These are phyloP conservation scores for Drosophila greeni DNA, from an alignment of 2,888 invertebrate species.

Conservation along the genomic window DNA sequence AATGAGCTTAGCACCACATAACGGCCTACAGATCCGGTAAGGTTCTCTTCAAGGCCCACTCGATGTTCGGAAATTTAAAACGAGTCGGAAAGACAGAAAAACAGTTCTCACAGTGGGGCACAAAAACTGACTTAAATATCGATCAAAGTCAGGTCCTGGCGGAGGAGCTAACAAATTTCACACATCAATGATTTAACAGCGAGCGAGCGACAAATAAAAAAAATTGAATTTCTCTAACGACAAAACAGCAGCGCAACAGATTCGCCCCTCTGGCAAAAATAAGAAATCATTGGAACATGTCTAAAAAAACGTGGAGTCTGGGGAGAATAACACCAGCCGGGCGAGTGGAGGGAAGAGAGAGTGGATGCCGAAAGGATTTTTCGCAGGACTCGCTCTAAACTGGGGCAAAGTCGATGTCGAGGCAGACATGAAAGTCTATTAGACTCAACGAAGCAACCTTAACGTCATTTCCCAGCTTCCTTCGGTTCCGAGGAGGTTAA, in stretches of 20 bases:
- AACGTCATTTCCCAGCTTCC: constrained; percentile 67
- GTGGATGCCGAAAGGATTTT: constrained; percentile 63
- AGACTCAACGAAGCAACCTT: constrained; percentile 74
- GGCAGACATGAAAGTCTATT: constrained; percentile 72
- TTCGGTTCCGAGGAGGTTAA: constrained; percentile 60
- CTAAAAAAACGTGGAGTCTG: constrained; percentile 35
- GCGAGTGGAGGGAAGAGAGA: constrained; percentile 25
- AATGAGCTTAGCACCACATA: constrained; percentile 16
- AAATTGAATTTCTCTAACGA: constrained; percentile 59
- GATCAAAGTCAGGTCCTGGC: constrained; percentile 44
- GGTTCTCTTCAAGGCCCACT: constrained; percentile 46
- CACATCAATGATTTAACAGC: constrained; percentile 69
- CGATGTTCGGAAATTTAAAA: constrained; percentile 28
- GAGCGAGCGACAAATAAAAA: constrained; percentile 41
- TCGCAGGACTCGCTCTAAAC: constrained; percentile 52
- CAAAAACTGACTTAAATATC: constrained; percentile 44
- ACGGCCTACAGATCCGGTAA: neutral
- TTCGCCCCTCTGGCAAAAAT: constrained; percentile 62
- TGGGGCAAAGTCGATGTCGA: constrained; percentile 67
- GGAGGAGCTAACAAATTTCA: constrained; percentile 58
- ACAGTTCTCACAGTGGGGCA: neutral
- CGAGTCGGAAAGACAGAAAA: neutral
- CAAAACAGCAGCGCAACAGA: constrained; percentile 70
- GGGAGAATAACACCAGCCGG: constrained; percentile 41
- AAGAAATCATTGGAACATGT: constrained; percentile 75